Evolutionary conservation across 2,888 invertebrate species (phyloP).

Genomic region (Callinectes sapidus): DNA sequence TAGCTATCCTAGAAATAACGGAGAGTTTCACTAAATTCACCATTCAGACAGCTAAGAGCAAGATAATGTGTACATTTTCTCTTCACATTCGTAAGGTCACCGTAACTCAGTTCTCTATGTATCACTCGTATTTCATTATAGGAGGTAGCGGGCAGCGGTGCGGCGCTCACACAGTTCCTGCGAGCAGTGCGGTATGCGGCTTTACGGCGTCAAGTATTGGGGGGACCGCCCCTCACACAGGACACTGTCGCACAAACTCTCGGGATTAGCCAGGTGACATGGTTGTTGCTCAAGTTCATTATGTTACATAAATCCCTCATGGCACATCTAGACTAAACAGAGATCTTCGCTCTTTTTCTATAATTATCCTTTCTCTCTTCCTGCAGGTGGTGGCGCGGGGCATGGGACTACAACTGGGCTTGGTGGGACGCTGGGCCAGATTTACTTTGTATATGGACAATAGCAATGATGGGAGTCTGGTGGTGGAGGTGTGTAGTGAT

Average conservation of each 20-base stretch:
- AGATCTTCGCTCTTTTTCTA: neutral
- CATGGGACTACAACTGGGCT: slow-evolving; percentile 71
- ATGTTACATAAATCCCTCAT: neutral
- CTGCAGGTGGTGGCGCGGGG: slow-evolving; percentile 68
- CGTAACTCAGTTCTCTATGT: neutral
- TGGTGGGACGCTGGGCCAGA: slow-evolving; percentile 62
- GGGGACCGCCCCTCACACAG: slow-evolving; percentile 38
- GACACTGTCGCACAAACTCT: slow-evolving; percentile 34
- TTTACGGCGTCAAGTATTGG: slow-evolving; percentile 37
- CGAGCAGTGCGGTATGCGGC: slow-evolving; percentile 38
- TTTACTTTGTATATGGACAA: slow-evolving; percentile 71
- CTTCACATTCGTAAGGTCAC: neutral
- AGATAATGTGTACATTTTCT: neutral
- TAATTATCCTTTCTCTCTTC: neutral
- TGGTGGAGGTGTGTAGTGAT: slow-evolving; percentile 71
- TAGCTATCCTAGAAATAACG: neutral
- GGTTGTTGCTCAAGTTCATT: neutral
- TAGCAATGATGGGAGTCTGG: slow-evolving; percentile 59
- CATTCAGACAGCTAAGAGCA: neutral
- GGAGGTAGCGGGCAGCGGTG: neutral
- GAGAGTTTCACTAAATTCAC: neutral
- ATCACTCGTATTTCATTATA: neutral
- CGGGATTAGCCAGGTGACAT: slow-evolving; percentile 10
- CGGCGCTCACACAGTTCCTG: slow-evolving; percentile 32
- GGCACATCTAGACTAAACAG: neutral